Percentiles rank a stretch among this genome's conserved stretches.
Evolutionary conservation across 2,113 vertebrate species (phyloP).

Genomic region (Pandion haliaetus): DNA sequence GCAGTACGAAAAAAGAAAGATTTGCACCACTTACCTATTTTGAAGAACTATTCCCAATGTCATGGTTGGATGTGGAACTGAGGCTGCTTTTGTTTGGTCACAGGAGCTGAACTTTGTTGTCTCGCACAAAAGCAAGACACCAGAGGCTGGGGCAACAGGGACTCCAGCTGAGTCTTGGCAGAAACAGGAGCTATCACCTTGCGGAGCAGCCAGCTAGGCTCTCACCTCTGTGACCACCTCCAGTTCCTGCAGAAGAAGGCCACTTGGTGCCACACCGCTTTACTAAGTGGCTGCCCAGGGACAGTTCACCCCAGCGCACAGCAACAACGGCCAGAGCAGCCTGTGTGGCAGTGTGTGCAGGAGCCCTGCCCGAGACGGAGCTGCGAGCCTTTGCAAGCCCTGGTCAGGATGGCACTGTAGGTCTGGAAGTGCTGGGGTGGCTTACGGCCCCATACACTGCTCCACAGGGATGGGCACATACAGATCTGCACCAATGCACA

Average conservation of each 20-base stretch:
- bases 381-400: not conserved
- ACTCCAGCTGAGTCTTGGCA: not conserved
- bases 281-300: not conserved
- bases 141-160: not conserved
- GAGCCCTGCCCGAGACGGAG: not conserved
- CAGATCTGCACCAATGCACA: rapidly evolving
- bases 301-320: too few species aligned
- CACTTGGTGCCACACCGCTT: not conserved
- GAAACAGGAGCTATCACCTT: not conserved
- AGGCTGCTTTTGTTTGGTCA: not conserved
- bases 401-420: too few species aligned
- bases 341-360: not conserved
- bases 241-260: not conserved
- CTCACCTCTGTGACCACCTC: not conserved
- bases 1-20: not conserved
- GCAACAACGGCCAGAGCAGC: not conserved
- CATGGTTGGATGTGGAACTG: not conserved
- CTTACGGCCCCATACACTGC: not conserved
- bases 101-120: not conserved
- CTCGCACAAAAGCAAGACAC: not conserved
- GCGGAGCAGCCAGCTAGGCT: not conserved
- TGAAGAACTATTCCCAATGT: too few species aligned
- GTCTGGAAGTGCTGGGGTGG: not conserved
- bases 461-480: not conserved
- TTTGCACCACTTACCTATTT: too few species aligned